phyloP scores from a whole-genome alignment of 2,888 invertebrate genomes.

The Celastrina argiolus region DNA sequence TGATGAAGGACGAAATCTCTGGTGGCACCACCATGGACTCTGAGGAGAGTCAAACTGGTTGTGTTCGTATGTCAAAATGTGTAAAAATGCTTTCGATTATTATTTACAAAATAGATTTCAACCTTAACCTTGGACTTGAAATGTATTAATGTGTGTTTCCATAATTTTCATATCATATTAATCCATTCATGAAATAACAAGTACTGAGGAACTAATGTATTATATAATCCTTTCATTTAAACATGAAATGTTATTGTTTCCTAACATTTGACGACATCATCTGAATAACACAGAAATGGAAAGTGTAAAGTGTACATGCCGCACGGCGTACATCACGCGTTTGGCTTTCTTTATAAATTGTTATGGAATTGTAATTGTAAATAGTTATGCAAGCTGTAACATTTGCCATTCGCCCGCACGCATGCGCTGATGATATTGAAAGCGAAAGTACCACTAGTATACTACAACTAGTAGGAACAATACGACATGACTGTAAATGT shows the following conservation, averaged over 20 bases:
- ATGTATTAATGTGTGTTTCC: no score
- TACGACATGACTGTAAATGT: neutral
- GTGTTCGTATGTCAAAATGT: no score
- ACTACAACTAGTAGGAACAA: no score
- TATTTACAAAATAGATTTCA: no score
- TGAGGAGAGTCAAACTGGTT: no score
- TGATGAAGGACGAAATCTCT: no score
- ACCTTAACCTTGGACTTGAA: no score
- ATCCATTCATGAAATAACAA: no score
- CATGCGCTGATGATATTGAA: neutral
- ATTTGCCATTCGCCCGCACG: slow-evolving; percentile 31
- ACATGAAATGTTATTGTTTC: slow-evolving; percentile 20
- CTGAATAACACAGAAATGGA: slow-evolving; percentile 24
- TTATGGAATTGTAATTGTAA: slow-evolving; percentile 23
- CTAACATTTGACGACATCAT: slow-evolving; percentile 14
- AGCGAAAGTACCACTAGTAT: neutral
- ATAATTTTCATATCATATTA: no score
- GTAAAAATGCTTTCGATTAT: no score
- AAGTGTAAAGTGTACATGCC: slow-evolving; percentile 23
- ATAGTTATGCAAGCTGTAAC: slow-evolving; percentile 30
- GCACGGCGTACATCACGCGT: slow-evolving; percentile 10
- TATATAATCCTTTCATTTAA: neutral
- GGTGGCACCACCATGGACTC: no score
- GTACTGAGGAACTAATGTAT: no score
- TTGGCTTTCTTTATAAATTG: slow-evolving; percentile 19